Evolutionary conservation across 2,888 invertebrate species (phyloP), one percentile per base, ranked within the genome.

Genomic region (Periphyllus acericola): DNA sequence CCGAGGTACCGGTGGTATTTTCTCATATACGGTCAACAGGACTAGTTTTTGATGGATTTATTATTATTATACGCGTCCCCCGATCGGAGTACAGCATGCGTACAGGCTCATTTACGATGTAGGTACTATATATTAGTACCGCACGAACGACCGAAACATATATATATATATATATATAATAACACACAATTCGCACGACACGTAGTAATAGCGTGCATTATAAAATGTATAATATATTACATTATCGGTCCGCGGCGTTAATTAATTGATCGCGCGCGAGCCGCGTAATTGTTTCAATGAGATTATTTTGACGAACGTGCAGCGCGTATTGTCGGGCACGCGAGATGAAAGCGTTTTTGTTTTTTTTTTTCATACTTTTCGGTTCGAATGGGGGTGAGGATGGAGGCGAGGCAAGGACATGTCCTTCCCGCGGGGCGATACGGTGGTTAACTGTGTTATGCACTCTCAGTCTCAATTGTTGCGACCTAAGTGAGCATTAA

Each of bases 31-130:
- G 46, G 46, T 46, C 52, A n/a, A 78, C 60, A n/a, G n/a, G 55
- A 55, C 82, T 71, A 6, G 52, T 72, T 72, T 83, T 55, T 29
- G 52, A 83, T 74, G 29, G 74, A 74, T 55, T 83, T 83, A 83
- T 75, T 83, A 60, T 75, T 40, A 40, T 60, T 19, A 3, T 32
- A 52, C 17, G 3, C 29, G 52, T 32, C 55, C 32, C 32, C 32
- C 9, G 52, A 29, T 55, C 52, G 78, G 25, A 17, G n/a, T 9
- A 17, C 4, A 17, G 17, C 9, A 19, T 3, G 60, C 60, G 21
- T 21, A 25, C 60, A 60, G 6, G 60, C 60, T 25, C 21, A 60
- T 60, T 25, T 60, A 60, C 60, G 19, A 68, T 9, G 17, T 4
- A 66, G 25, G 66, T 21, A 71, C 11, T 46, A 46, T 6, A n/a